Evolutionary conservation across 2,113 vertebrate genomes (phyloP), one percentile per base, ranked within the genome.

Genomic region (Tinamus guttatus): DNA sequence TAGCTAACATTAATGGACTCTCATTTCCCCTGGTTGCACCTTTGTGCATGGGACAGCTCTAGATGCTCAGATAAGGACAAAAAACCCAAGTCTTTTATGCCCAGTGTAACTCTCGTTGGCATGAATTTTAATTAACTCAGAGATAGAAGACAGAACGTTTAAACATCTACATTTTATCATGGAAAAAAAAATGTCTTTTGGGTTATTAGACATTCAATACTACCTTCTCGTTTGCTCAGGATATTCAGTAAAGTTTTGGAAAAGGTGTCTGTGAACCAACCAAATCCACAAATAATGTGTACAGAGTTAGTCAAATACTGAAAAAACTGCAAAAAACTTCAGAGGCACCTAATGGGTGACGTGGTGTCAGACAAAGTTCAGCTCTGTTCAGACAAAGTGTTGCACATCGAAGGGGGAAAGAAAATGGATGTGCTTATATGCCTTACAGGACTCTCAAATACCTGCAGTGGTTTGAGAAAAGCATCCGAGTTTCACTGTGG

Each of bases 371-470:
- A 36, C 49, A 88, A 69, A 90, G 95, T 95, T 95, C 85, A 93
- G 41, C 88, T 73, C 80, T 84, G 60, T 75, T 86, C 93, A 97
- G 81, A 81, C 91, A 88, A 91, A 95, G 82, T 88, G 76, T 65
- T 92, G 38, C 56, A 92, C 58, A 41, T 69, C 81, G 76, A 93
- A 86, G 82, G 56, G 56, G 65, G 73, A 86, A 62, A 32, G 56
- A 91, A 88, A 93, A 88, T 78, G 9, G 28, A 68, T 62, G 34
- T 69, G 67, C 30, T 93, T 68, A 34, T 71, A 13, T 56, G 85
- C 64, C 20, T 90, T 81, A 60, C 52, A 93, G 84, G 19, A 71
- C 63, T 94, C 93, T 93, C 85, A 93, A 43, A 95, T 93, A 85
- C 91, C 60, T 87, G 45, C 71, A 60, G n/a, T 58, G 49, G 51